Conservation (phyloP, 2,888 invertebrate species). For the Ochlodes sylvanus region DNA sequence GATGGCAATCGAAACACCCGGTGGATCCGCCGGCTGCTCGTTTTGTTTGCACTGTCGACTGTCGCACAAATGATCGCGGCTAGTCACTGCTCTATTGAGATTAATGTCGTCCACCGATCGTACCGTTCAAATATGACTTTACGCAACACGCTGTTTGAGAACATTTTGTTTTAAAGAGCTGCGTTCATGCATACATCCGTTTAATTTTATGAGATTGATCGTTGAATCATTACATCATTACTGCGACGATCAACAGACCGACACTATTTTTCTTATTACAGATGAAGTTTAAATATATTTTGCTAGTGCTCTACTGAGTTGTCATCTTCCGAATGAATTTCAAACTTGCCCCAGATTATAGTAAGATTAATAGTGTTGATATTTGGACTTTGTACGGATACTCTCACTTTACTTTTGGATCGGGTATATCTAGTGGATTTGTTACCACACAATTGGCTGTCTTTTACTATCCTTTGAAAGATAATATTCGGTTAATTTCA, state of each 20-base stretch:
- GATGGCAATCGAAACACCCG: constrained; percentile 42
- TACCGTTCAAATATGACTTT: constrained; percentile 32
- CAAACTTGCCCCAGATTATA: not conserved
- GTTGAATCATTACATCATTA: constrained; percentile 26
- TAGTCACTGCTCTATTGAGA: constrained; percentile 43
- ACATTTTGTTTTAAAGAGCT: constrained; percentile 30
- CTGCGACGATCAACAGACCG: constrained; percentile 1
- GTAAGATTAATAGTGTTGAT: not conserved
- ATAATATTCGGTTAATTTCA: not conserved
- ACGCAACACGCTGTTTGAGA: constrained; percentile 30
- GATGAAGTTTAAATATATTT: not conserved
- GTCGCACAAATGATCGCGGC: constrained; percentile 37
- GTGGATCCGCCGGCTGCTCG: constrained; percentile 42
- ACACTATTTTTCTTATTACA: constrained; percentile 13
- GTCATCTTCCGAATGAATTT: too few species aligned
- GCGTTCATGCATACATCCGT: constrained; percentile 21
- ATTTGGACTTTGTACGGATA: too few species aligned
- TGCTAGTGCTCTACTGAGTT: not conserved
- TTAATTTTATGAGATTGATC: constrained; percentile 30
- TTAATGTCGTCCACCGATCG: constrained; percentile 38
- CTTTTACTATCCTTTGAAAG: too few species aligned
- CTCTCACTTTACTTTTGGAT: too few species aligned
- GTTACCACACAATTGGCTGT: too few species aligned
- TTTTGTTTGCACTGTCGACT: constrained; percentile 35
- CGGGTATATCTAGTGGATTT: too few species aligned